A percentile compares a stretch with the other conserved stretches of the same genome.
Evolutionary conservation across 2,797 vertebrate species (phyloP).

Genomic region (Avahi laniger): DNA sequence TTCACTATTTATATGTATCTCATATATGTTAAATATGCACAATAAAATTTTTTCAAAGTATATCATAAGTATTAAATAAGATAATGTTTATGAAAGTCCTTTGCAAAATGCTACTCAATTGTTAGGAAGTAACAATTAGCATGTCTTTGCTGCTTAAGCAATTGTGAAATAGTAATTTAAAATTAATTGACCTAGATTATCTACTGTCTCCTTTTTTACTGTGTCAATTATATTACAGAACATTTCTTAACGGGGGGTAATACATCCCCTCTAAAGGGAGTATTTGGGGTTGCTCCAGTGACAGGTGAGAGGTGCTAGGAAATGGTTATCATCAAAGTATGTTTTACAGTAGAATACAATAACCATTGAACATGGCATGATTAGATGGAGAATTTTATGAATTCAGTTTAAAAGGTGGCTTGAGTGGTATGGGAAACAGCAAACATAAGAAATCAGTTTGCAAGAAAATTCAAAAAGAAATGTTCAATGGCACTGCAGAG

Average conservation of each 20-base stretch:
- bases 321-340: background rate
- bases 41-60: background rate
- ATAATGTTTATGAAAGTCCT: background rate
- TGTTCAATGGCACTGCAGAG: background rate
- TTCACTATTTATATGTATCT: background rate
- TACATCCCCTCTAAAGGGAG: background rate
- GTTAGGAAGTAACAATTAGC: background rate
- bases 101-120: constrained; percentile 11
- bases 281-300: background rate
- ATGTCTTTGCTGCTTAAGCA: background rate
- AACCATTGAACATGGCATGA: background rate
- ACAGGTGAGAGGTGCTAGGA: background rate
- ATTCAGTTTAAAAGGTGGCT: background rate
- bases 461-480: constrained; percentile 1
- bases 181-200: background rate
- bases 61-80: background rate
- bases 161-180: background rate
- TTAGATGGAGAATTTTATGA: background rate
- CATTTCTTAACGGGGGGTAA: background rate
- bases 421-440: background rate
- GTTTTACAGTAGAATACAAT: background rate
- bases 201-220: background rate
- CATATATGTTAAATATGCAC: background rate
- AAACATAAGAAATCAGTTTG: background rate
- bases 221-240: background rate